Evolutionary conservation across 2,113 vertebrate species (phyloP), one percentile per base, ranked within the genome.

Genomic region (Anguilla japonica): DNA sequence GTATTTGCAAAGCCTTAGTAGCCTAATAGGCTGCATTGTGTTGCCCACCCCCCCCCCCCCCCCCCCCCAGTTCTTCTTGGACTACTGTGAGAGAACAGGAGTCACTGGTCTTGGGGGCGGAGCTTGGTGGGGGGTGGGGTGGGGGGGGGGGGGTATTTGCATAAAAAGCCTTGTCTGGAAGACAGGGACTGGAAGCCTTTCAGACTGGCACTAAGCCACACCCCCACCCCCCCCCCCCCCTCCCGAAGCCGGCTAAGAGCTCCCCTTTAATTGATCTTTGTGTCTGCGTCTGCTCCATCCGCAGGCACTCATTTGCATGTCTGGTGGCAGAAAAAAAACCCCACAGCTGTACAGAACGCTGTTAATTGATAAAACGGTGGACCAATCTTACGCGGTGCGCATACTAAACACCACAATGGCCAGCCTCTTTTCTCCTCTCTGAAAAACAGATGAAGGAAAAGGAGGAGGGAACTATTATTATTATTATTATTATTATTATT

Each of bases 351-450:
- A 95, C 93, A 92, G 91, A 96, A 95, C 90, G 94, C 93, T 94
- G 93, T 93, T 97, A 96, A 97, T 96, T 96, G 95, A 96, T 93
- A 94, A 79, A 34, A 15, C 29, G 9, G n/a, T 93, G 97, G 95
- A 96, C 95, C 95, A 96, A 97, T 96, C 97, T 98, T 97, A 95
- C 95, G 97, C 96, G 96, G 95, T 90, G 93, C 94, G 96, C 96
- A 97, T 97, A 96, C 94, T 95, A 97, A 97, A 95, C 96, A 95
- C 95, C 92, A 95, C 93, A 95, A 94, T 93, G 95, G 93, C 93
- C 93, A 91, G 91, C 93, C 29, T 14, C 50, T 57, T n/a, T 18
- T 91, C 88, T 87, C 90, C 91, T 89, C 87, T 91, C 7, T 41
- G 40, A 85, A 90, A 89, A 90, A 89, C 87, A 91, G 86, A 92